Percentiles rank a stretch among this genome's conserved stretches.
These are phyloP conservation scores for Drosophila pectinifera DNA, from an alignment of 1,140 invertebrate species.

Conservation along the genomic window DNA sequence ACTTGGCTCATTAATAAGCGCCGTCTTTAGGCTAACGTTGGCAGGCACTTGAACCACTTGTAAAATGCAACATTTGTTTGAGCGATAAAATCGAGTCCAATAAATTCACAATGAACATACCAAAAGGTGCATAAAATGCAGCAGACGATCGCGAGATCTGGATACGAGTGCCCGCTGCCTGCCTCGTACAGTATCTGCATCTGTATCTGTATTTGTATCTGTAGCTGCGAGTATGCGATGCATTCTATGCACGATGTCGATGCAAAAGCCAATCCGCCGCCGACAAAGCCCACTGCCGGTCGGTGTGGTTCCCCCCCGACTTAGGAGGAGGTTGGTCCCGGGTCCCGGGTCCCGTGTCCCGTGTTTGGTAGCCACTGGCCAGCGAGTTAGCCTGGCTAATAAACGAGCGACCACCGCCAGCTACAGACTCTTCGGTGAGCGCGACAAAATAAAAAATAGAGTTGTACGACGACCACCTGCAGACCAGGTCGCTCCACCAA, in stretches of 20 bases:
- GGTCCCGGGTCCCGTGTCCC: slow-evolving; percentile 33
- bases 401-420: slow-evolving; percentile 73
- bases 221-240: slow-evolving; percentile 70
- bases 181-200: slow-evolving; percentile 41
- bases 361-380: slow-evolving; percentile 41
- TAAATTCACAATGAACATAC: slow-evolving; percentile 84
- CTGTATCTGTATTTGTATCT: slow-evolving; percentile 69
- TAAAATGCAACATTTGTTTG: slow-evolving; percentile 84
- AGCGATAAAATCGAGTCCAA: slow-evolving; percentile 82
- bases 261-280: slow-evolving; percentile 21
- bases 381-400: slow-evolving; percentile 40
- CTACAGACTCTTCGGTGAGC: slow-evolving; percentile 72
- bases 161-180: slow-evolving; percentile 41
- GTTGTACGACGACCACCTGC: slow-evolving; percentile 83
- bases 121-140: slow-evolving; percentile 82
- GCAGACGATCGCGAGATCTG: slow-evolving; percentile 71
- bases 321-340: slow-evolving; percentile 24
- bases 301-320: too few species aligned
- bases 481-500: slow-evolving; percentile 51
- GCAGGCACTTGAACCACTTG: slow-evolving; percentile 79
- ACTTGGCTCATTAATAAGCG: slow-evolving; percentile 76
- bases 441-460: slow-evolving; percentile 84
- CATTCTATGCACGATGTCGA: slow-evolving; percentile 54
- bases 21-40: slow-evolving; percentile 74
- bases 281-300: slow-evolving; percentile 32